Conservation (phyloP, 2,797 vertebrate species). For the Falco peregrinus region DNA sequence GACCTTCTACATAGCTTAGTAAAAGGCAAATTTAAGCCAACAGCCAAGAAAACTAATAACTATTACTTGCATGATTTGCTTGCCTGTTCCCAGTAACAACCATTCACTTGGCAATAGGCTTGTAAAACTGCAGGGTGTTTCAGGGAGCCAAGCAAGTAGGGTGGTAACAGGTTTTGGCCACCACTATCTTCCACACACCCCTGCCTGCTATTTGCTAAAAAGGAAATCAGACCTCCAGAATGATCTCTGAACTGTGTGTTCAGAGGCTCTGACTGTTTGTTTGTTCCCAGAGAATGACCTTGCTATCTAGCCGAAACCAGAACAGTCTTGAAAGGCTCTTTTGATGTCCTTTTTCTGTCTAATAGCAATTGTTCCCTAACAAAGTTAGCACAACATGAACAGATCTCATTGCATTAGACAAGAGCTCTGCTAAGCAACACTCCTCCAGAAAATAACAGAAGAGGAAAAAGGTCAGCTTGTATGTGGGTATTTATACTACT, state of each 20-base stretch:
- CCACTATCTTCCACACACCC: neutral
- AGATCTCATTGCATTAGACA: neutral
- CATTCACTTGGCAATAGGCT: neutral
- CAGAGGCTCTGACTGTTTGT: neutral
- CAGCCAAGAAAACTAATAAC: neutral
- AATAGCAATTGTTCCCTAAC: neutral
- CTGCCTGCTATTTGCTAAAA: neutral
- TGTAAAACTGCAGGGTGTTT: neutral
- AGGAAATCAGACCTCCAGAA: neutral
- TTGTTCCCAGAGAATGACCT: neutral
- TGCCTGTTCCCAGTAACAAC: neutral
- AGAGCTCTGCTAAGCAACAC: slow-evolving; percentile 39
- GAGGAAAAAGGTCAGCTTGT: slow-evolving; percentile 13
- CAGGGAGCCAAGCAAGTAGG: neutral
- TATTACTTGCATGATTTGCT: neutral
- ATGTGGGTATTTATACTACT: neutral
- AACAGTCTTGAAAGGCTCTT: neutral
- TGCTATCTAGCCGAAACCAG: neutral
- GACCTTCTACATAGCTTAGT: neutral
- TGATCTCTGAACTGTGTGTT: slow-evolving; percentile 2
- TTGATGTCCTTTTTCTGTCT: neutral
- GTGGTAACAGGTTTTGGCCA: neutral
- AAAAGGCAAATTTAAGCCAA: neutral
- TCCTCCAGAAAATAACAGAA: slow-evolving; percentile 13
- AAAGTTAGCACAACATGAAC: neutral